A percentile compares a stretch with the other conserved stretches of the same genome.
Evolutionary conservation across 2,888 invertebrate species (phyloP).

Genomic region (Patella pellucida): DNA sequence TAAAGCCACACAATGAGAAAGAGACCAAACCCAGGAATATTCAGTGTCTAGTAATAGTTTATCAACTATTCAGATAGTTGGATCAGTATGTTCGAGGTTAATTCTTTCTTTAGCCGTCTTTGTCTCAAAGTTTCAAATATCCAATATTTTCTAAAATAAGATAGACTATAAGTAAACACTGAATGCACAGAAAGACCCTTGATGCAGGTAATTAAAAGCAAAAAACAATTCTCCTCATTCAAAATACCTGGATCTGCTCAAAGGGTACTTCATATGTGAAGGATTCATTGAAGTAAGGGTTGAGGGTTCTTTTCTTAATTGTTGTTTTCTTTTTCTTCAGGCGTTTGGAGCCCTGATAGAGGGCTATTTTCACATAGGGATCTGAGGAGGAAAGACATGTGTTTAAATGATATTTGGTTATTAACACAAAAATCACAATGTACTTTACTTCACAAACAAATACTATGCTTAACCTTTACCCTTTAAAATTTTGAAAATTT

Average conservation of each 20-base stretch:
- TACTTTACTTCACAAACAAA: too few relatives aligned
- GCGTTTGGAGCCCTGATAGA: constrained; percentile 99
- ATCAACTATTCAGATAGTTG: too few relatives aligned
- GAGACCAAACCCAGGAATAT: not conserved
- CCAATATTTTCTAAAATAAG: too few relatives aligned
- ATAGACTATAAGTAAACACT: too few relatives aligned
- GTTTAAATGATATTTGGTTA: not conserved
- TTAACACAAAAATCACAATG: too few relatives aligned
- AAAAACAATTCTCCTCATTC: constrained; percentile 11
- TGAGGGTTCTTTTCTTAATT: constrained; percentile 99
- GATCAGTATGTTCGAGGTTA: too few relatives aligned
- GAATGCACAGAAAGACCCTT: not conserved
- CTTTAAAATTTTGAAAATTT: too few relatives aligned
- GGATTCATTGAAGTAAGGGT: constrained; percentile 99
- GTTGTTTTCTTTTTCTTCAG: constrained; percentile 99
- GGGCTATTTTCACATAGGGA: constrained; percentile 99
- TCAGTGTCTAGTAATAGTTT: not conserved
- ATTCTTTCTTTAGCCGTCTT: too few relatives aligned
- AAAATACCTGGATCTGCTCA: constrained; percentile 97
- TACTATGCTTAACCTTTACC: too few relatives aligned
- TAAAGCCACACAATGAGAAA: not conserved
- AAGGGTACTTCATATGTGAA: constrained; percentile 99
- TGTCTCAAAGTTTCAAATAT: too few relatives aligned
- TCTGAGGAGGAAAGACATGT: constrained; percentile 76
- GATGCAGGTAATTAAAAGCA: constrained; percentile 16